Base-by-base conservation (phyloP, 2,113 vertebrate species). In the Rutilus rutilus region DNA sequence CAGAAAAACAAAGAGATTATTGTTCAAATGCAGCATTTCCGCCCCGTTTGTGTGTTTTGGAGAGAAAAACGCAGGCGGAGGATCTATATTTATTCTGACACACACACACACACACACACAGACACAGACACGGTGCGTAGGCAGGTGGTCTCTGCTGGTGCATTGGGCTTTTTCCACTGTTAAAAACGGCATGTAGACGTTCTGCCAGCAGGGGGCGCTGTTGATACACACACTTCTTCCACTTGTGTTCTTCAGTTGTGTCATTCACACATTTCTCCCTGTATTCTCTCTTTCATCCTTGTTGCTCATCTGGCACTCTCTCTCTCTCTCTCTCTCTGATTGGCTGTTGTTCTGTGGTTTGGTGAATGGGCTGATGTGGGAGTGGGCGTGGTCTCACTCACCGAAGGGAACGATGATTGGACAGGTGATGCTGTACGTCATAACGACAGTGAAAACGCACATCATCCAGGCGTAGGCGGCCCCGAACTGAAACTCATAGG, bases 371-470 rank as follows among this genome's bases (percentile, higher is more conserved):
- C 59, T 64, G 73, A 52, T 50, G 50, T 62, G 81, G 21, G 6
- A 76, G 69, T 71, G 65, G 45, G 67, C 2, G 27, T 23, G 65
- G 79, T 60, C 60, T 19, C 21, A 85, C 96, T 93, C 92, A 99
- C 98, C 98, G 2, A 99, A 99, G 64, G 97, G 97, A 76, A 98
- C 97, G 0, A 99, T 99, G 94, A 99, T 99, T 87, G 98, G 98
- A 79, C 98, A 99, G 85, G 97, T 98, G 94, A 99, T 99, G 93
- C 98, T 99, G 95, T 99, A 99, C 7, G 98, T 98, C 98, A 99
- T 99, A 88, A 99, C 98, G 84, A 99, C 98, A 12, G 98, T 99
- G 94, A 99, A 99, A 91, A 99, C 97, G 1, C 96, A 98, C 98
- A 99, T 99, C 96, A 99, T 99, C 98, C 98, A 99, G 71, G 97